Evolutionary conservation across 2,888 invertebrate genomes (phyloP).

Genomic region (Hipparchia sbordonii): DNA sequence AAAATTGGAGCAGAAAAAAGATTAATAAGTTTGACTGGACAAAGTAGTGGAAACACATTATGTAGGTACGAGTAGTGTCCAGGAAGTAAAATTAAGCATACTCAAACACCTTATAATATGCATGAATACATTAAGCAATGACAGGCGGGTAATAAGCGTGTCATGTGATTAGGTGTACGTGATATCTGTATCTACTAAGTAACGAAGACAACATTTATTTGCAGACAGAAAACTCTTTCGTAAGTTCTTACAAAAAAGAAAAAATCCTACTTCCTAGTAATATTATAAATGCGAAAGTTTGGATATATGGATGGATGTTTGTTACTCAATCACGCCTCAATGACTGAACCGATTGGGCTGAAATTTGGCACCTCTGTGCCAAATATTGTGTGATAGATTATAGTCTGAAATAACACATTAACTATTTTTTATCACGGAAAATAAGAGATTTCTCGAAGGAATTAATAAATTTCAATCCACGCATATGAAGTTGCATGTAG

Average conservation of each 20-base stretch:
- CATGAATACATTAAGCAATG: constrained; percentile 40
- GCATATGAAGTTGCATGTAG: no score
- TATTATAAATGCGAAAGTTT: no score
- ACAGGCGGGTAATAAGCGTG: constrained; percentile 41
- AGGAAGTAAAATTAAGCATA: constrained; percentile 58
- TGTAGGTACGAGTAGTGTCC: constrained; percentile 38
- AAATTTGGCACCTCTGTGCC: no score
- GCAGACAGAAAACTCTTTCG: background rate
- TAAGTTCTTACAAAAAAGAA: background rate
- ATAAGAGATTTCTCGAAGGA: no score
- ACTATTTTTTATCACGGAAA: no score
- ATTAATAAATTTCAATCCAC: no score
- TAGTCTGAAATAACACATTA: no score
- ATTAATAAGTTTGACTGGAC: background rate
- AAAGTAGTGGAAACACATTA: constrained; percentile 8
- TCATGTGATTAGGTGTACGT: constrained; percentile 45
- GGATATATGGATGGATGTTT: no score
- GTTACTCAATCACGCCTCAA: no score
- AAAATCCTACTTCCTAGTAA: no score
- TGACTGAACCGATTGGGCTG: no score
- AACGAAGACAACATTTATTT: constrained; percentile 13
- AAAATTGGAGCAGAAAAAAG: constrained; percentile 12
- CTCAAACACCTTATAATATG: constrained; percentile 52
- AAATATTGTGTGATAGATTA: no score
- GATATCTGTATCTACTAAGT: constrained; percentile 27